These are phyloP conservation scores for Thecocarcelia acutangulata DNA, from an alignment of 2,888 invertebrate genomes.

Conservation along the genomic window DNA sequence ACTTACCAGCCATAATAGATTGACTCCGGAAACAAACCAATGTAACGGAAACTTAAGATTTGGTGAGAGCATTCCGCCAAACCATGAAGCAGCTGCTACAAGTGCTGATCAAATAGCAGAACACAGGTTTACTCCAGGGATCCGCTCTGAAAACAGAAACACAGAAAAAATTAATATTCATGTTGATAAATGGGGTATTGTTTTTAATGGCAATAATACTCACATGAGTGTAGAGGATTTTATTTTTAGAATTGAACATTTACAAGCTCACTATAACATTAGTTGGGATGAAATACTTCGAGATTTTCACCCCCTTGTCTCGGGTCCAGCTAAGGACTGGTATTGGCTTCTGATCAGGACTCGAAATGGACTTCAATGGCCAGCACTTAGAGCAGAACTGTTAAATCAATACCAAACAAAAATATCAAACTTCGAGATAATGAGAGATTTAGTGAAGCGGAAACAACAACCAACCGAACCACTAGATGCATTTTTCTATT, in stretches of 20 bases:
- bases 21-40: no score
- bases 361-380: background rate
- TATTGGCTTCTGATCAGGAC: background rate
- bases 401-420: background rate
- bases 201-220: background rate
- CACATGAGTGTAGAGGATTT: no score
- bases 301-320: slow-evolving; percentile 16
- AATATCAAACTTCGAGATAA: slow-evolving; percentile 11
- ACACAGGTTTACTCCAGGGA: no score
- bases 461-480: slow-evolving; percentile 9
- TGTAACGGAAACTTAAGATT: no score
- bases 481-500: slow-evolving; percentile 7
- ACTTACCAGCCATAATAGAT: no score
- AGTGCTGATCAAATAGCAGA: no score
- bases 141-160: no score
- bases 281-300: slow-evolving; percentile 6
- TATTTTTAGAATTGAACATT: slow-evolving; percentile 11
- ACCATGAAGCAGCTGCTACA: no score
- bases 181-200: no score
- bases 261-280: background rate
- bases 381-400: background rate
- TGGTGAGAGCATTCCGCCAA: no score
- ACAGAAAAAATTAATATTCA: no score
- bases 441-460: slow-evolving; percentile 12
- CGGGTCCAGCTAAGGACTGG: background rate